phyloP scores from a whole-genome alignment of 1,140 invertebrate species.

The Brachionus calyciflorus region DNA sequence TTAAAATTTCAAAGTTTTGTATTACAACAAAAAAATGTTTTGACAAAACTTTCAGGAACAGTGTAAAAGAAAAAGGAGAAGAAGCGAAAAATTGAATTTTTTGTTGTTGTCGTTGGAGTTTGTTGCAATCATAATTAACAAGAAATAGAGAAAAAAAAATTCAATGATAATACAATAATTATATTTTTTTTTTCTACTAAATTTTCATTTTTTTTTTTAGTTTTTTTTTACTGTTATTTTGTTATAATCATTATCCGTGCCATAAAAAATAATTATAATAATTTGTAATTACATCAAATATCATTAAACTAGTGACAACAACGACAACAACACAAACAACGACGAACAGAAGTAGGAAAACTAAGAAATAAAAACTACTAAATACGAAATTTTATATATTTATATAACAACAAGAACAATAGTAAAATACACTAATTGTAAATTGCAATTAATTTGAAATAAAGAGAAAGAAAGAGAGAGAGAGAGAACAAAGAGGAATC shows the following conservation, averaged over 20 bases:
- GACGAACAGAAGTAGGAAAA: no score
- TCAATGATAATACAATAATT: neutral
- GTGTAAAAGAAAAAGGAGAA: no score
- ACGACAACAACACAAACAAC: neutral
- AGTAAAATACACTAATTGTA: conserved; percentile 1
- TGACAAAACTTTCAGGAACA: no score
- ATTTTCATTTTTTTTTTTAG: neutral
- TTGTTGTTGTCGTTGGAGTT: neutral
- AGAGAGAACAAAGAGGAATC: neutral
- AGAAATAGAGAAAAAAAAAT: no score
- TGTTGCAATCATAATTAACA: conserved; percentile 19
- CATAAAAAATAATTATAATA: conserved; percentile 28
- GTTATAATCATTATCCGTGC: conserved; percentile 11
- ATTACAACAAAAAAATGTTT: no score
- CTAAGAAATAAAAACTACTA: neutral
- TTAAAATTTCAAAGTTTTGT: no score
- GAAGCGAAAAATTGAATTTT: neutral
- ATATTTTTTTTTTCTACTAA: neutral
- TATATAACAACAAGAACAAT: neutral
- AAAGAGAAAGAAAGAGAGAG: neutral
- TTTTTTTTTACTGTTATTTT: neutral
- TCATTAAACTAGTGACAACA: conserved; percentile 3
- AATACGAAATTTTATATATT: neutral
- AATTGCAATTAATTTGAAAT: conserved; percentile 17
- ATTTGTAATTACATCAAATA: conserved; percentile 32